Percentiles rank a stretch among this genome's conserved stretches.
Conservation (phyloP, 30 jellyfish, hydroid and myxozoan genomes). For the Hydractinia symbiolongicarpus region DNA sequence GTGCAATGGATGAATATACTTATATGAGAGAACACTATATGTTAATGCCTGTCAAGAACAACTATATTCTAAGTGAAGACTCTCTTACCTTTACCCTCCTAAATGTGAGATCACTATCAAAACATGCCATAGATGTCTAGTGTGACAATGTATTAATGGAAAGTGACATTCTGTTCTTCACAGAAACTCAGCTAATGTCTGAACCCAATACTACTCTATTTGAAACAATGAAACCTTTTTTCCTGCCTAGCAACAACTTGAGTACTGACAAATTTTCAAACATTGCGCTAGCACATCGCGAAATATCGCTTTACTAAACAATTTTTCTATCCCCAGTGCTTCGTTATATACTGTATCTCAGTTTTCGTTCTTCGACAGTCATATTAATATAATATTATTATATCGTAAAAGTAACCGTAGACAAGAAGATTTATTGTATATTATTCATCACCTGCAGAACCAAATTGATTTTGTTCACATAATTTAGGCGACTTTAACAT, state of each 20-base stretch:
- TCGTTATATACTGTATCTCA: neutral
- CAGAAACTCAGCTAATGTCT: slow-evolving; percentile 25
- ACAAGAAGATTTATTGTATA: neutral
- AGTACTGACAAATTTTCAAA: neutral
- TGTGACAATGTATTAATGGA: neutral
- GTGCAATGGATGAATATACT: neutral
- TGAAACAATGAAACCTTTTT: neutral
- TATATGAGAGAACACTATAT: neutral
- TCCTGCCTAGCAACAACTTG: neutral
- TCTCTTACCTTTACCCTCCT: neutral
- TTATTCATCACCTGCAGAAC: neutral
- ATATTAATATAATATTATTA: neutral
- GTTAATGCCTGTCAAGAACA: neutral
- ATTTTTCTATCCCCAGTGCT: neutral
- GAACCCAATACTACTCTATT: neutral
- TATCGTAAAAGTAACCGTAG: neutral
- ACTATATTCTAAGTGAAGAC: neutral
- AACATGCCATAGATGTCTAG: slow-evolving; percentile 12
- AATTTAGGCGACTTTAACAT: slow-evolving; percentile 24
- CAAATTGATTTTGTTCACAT: slow-evolving; percentile 6
- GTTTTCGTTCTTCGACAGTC: neutral
- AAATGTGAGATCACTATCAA: slow-evolving; percentile 15
- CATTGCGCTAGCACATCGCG: slow-evolving; percentile 13
- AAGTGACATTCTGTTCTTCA: slow-evolving; percentile 1
- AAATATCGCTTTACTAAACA: neutral